Evolutionary conservation across 2,797 vertebrate species (phyloP).

Genomic region (Tadarida brasiliensis): DNA sequence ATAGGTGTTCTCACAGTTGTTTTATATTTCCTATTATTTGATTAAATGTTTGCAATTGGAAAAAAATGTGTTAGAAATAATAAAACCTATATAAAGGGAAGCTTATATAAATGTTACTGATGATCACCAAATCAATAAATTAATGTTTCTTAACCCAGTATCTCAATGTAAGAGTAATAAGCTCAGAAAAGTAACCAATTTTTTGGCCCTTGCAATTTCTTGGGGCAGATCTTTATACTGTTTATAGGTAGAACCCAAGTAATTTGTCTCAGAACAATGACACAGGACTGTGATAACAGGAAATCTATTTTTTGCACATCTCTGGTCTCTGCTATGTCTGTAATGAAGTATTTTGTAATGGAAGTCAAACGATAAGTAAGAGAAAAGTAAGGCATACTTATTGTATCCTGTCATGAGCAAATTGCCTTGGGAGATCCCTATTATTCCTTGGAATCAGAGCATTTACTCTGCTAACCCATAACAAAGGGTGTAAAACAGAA

Average conservation of each 20-base stretch:
- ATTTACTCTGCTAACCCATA: background rate
- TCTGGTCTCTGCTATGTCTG: background rate
- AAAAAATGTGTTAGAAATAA: background rate
- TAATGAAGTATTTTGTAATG: background rate
- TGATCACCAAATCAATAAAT: background rate
- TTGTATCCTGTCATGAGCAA: background rate
- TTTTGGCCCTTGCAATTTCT: background rate
- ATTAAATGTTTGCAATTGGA: background rate
- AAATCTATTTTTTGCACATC: background rate
- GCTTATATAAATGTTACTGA: background rate
- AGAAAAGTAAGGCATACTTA: background rate
- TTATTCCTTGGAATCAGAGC: background rate
- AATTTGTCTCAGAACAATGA: background rate
- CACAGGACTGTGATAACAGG: background rate
- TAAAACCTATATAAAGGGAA: background rate
- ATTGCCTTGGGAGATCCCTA: background rate
- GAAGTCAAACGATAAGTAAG: background rate
- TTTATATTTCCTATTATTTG: background rate
- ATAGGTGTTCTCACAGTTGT: background rate
- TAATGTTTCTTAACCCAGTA: background rate
- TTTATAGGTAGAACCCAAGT: background rate
- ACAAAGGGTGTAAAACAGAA: background rate
- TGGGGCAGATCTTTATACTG: background rate
- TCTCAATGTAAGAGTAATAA: background rate
- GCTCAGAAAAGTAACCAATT: background rate